A percentile compares a stretch with the other conserved stretches of the same genome.
phyloP scores from a whole-genome alignment of 2,888 invertebrate species.

The Heliothis peltigera region DNA sequence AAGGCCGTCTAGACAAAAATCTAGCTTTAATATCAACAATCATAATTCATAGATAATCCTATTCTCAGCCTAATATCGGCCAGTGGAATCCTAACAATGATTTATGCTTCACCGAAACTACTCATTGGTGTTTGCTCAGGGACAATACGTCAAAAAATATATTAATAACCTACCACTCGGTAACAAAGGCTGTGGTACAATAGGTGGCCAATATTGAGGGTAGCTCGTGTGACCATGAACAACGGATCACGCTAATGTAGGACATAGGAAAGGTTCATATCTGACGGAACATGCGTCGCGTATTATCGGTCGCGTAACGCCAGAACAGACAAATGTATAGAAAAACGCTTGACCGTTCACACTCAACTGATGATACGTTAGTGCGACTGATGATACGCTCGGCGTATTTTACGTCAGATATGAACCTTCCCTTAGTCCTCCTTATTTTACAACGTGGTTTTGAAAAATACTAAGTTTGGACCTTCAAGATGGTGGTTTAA shows the following conservation, averaged over 20 bases:
- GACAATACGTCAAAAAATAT: constrained; percentile 67
- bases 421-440: too few species aligned
- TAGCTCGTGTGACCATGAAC: constrained; percentile 18
- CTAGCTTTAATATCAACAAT: constrained; percentile 45
- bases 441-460: too few species aligned
- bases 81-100: constrained; percentile 53
- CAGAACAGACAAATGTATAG: too few species aligned
- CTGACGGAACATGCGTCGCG: too few species aligned
- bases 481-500: too few species aligned
- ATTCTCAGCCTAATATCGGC: constrained; percentile 51
- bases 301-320: too few species aligned
- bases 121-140: constrained; percentile 46
- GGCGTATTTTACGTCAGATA: too few species aligned
- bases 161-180: constrained; percentile 64
- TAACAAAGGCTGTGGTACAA: constrained; percentile 68
- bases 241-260: neutral
- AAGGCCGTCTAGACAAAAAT: constrained; percentile 17
- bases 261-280: too few species aligned
- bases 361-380: too few species aligned
- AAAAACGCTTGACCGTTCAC: too few species aligned
- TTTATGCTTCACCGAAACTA: constrained; percentile 56
- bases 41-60: constrained; percentile 61
- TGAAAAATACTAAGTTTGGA: too few species aligned
- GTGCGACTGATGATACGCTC: too few species aligned
- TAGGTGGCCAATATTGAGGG: constrained; percentile 67